Base-by-base conservation (phyloP, 2,113 vertebrate species). In the Peromyscus californicus region DNA sequence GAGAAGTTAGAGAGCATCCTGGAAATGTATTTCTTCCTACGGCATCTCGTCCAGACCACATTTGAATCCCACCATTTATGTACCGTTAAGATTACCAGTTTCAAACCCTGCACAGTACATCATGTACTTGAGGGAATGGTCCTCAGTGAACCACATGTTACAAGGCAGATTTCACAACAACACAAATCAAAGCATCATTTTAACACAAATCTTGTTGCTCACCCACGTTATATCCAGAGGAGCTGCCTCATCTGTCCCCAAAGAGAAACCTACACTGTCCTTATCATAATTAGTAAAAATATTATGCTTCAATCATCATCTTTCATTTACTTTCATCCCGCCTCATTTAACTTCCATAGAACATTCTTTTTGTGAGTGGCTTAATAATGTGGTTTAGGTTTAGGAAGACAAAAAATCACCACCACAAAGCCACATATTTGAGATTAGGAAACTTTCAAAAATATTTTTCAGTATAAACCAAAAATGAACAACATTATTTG, bases 61-160 rank as follows among this genome's bases (percentile, higher is more conserved):
- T 91, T 97, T 95, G 85, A 95, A 74, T 97, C 94, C 97, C 97
- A 94, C 94, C 82, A 97, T 97, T 95, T 95, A 93, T 70, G 94
- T 90, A 89, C 85, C 5, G 0, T 91, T 92, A 95, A 89, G 90
- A 97, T 97, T 92, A 95, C 80, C 89, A 61, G 96, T 95, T 98
- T 97, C 85, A 69, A 72, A 87, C 86, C 96, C 95, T 92, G 91
- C 94, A 94, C 31, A 72, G 96, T 74, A 97, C 96, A 96, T 80
- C 89, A 84, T 87, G 89, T 95, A 84, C 96, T 97, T 96, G 82
- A 78, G 48, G 72, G 42, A 96, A 84, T 72, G 96, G 95, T 61
- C 91, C 59, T 91, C 69, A 31, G 42, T 89, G 93, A 97, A 72
- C 93, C 88, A 96, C 93, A 93, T 85, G 78, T 51, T 65, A 59